Evolutionary conservation across 30 jellyfish, hydroid and myxozoan species (phyloP), one percentile per base, ranked within the genome.

Genomic region (Aurelia sp.): DNA sequence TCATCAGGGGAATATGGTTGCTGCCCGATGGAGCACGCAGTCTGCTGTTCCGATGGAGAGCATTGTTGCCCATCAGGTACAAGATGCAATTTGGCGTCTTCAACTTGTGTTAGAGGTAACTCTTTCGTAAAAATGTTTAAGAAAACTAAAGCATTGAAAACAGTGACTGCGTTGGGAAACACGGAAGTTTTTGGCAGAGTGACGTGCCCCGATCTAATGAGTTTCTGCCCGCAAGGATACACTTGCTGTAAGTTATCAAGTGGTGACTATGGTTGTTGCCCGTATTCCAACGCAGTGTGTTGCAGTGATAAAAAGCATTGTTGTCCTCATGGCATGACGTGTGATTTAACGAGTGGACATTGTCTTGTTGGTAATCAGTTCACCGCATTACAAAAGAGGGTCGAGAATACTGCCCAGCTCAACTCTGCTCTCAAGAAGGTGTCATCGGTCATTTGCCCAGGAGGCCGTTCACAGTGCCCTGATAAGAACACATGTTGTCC

Each of bases 51-150:
- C 13, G 98, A 92, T 33, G 78, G 77, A 31, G 78, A 40, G 41
- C 98, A 92, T 63, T 92, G 98, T 65, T 92, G 98, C 66, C 97
- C 96, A 71, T 44, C 81, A 58, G 97, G 97, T 2, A 63, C 47
- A 50, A 74, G 67, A 7, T 91, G 98, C 59, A 90, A 64, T 41
- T 8, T 63, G 31, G 27, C 50, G 0, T 19, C 76, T 13, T 91
- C 92, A 17, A 68, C 44, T 2, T 88, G 97, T 53, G 22, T 21
- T 19, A 22, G 78, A 40, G 91, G 88, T 18, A 44, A 44, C 55
- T 44, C 55, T 2, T 7, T 44, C 55, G 55, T 44, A 44, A 44
- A 44, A 44, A 44, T 44, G 55, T 13, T 44, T 16, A 44, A 44
- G 55, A 59, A 59, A n/a, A 18, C 69, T 7, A 59, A 21, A 59